Base-by-base conservation (phyloP, 2,797 vertebrate species). In the Eleutherodactylus coqui region DNA sequence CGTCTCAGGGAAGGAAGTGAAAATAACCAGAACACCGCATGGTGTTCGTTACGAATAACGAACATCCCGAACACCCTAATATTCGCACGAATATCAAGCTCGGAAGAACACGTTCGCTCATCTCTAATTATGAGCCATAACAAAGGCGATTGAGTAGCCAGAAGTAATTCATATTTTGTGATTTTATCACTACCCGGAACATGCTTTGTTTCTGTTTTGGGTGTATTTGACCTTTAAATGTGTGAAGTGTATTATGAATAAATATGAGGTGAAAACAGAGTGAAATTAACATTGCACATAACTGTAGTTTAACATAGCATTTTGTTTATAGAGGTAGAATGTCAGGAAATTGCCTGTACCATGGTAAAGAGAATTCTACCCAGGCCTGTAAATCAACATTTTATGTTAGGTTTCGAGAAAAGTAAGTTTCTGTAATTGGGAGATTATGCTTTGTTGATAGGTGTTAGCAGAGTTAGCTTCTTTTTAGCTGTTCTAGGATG, bases 361-460 rank as follows among this genome's bases (percentile, higher is more conserved):
- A 43, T 3, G 21, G 41, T 72, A 24, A 69, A 41, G 21, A n/a
- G 8, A 11, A 11, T n/a, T 41, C 7, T 24, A 43, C 38, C 24
- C 36, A 41, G 19, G 67, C 17, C 32, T 24, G 8, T 4, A 41
- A 38, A 69, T 41, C 21, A n/a, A 41, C 19, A 43, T n/a, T 24
- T 41, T 41, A 41, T 49, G 49, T 38, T 58, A 83, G 36, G 75
- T 4, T 70, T 70, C 62, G 41, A 2, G 36, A 38, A 34, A 84
- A 51, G 29, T 5, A 49, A 75, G 29, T 49, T 79, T 79, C 19
- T 69, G 29, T 72, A 79, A 85, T 70, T 19, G 69, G n/a, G 13
- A 27, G 62, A 79, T 85, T 85, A 38, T 80, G 67, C 43, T 45
- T 81, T 86, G 67, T 80, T 86, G 55, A 86, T 49, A 43, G 32